Evolutionary conservation across 2,888 invertebrate genomes (phyloP).

Genomic region (Sceliomorpha sp.): DNA sequence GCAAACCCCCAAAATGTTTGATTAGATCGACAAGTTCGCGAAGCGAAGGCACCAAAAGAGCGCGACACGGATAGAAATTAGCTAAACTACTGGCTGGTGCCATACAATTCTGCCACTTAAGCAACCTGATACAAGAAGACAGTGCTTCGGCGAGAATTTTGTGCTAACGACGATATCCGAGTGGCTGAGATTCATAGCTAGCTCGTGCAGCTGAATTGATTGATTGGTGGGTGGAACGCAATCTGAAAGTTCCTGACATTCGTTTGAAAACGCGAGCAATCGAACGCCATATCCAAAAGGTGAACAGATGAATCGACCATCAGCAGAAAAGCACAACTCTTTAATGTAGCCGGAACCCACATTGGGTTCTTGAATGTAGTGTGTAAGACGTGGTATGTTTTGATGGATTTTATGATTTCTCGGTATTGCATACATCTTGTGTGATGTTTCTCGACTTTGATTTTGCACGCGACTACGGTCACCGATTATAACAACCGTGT

Average conservation of each 20-base stretch:
- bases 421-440: conserved; percentile 75
- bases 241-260: conserved; percentile 89
- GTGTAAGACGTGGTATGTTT: conserved; percentile 89
- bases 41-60: conserved; percentile 34
- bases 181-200: conserved; percentile 88
- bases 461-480: conserved; percentile 68
- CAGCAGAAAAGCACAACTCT: conserved; percentile 93
- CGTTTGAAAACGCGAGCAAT: conserved; percentile 89
- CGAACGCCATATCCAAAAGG: conserved; percentile 93
- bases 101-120: conserved; percentile 93
- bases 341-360: conserved; percentile 93
- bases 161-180: conserved; percentile 92
- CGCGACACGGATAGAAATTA: neutral
- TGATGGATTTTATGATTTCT: conserved; percentile 83
- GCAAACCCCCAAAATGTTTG: no score
- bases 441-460: conserved; percentile 68
- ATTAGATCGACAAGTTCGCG: conserved; percentile 13
- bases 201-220: conserved; percentile 83
- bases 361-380: conserved; percentile 92
- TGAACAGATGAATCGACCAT: conserved; percentile 94
- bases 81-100: conserved; percentile 87
- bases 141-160: conserved; percentile 93
- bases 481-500: conserved; percentile 77
- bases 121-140: conserved; percentile 94
- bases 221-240: conserved; percentile 82